A percentile compares a stretch with the other conserved stretches of the same genome.
Conservation (phyloP, 92 coral and sea anemone species). For the Zoanthus solanderi region DNA sequence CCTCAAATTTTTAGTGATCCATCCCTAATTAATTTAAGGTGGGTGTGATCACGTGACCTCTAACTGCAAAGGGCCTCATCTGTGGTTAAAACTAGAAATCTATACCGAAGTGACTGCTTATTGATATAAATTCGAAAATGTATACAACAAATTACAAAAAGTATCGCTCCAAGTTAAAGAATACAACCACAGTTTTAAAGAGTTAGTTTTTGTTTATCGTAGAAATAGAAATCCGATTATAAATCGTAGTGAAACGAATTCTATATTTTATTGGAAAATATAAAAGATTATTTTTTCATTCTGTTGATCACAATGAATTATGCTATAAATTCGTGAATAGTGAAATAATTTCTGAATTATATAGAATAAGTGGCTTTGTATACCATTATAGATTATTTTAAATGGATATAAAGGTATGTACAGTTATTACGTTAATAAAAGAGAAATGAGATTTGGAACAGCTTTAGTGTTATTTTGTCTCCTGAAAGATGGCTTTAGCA, state of each 20-base stretch:
- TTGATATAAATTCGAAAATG: too few species aligned
- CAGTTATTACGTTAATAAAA: background rate
- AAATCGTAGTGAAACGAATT: background rate
- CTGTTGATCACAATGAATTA: background rate
- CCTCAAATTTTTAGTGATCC: too few species aligned
- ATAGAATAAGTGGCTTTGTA: slow-evolving; percentile 18
- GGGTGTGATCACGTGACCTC: too few species aligned
- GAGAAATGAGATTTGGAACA: background rate
- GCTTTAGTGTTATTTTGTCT: background rate
- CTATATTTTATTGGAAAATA: background rate
- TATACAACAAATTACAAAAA: too few species aligned
- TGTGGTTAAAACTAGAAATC: too few species aligned
- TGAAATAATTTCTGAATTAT: background rate
- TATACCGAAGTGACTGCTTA: too few species aligned
- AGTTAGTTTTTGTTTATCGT: background rate
- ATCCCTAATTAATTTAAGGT: too few species aligned
- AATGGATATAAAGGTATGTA: slow-evolving; percentile 12
- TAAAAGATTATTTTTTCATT: background rate
- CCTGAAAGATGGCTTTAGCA: too few species aligned
- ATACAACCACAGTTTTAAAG: background rate
- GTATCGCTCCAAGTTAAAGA: too few species aligned
- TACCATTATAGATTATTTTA: slow-evolving; percentile 10
- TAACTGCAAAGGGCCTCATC: too few species aligned
- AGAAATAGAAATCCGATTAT: background rate
- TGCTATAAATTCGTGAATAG: slow-evolving; percentile 12